Percentiles rank a stretch among this genome's conserved stretches.
Conservation (phyloP, 64 coral and sea anemone genomes). For the Platygyra sinensis region DNA sequence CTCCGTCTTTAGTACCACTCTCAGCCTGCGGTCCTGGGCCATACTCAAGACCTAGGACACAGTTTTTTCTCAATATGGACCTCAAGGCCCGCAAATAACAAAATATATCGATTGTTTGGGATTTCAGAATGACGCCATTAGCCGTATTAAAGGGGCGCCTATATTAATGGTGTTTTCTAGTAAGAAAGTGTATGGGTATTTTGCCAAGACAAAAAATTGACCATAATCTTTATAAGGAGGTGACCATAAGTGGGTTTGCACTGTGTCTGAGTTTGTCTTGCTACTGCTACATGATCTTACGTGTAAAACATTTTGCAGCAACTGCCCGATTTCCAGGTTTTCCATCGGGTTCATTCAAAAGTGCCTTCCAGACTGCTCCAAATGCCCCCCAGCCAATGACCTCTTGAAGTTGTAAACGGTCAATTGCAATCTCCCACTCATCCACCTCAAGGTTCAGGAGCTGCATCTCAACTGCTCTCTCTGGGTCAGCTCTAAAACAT, state of each 20-base stretch:
- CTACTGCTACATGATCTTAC: background rate
- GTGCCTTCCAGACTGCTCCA: background rate
- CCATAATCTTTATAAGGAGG: too few species aligned
- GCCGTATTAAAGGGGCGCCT: too few species aligned
- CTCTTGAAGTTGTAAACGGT: background rate
- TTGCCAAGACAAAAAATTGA: too few species aligned
- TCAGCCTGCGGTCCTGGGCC: too few species aligned
- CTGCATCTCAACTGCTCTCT: background rate
- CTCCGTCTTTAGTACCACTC: too few species aligned
- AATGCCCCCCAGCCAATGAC: slow-evolving; percentile 1
- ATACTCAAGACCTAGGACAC: too few species aligned
- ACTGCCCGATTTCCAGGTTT: background rate
- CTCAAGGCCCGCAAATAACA: too few species aligned
- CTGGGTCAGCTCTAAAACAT: background rate
- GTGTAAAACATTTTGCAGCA: background rate
- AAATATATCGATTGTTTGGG: too few species aligned
- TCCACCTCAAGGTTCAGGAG: background rate
- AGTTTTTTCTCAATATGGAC: too few species aligned
- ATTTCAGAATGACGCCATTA: too few species aligned
- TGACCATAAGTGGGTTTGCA: background rate
- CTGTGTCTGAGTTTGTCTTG: background rate
- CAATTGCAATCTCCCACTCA: background rate
- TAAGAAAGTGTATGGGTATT: too few species aligned
- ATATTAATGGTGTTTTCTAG: too few species aligned
- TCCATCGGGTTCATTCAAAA: background rate